Conservation (phyloP, 2,113 vertebrate genomes). For the Furnarius figulus region DNA sequence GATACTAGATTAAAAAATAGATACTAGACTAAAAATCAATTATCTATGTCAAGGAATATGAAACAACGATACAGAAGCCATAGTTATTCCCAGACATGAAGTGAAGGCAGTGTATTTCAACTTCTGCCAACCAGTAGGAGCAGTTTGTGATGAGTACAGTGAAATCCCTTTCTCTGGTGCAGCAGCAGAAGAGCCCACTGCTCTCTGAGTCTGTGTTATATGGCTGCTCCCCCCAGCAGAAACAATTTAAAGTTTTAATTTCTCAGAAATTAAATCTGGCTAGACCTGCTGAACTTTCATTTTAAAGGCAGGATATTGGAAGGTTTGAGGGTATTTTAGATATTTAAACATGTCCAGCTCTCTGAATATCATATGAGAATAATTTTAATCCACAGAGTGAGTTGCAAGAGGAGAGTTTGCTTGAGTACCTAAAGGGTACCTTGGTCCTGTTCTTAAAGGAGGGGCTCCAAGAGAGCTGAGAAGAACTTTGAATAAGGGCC, state of each 20-base stretch:
- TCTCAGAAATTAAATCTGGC: neutral
- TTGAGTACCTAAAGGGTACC: neutral
- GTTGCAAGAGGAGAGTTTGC: neutral
- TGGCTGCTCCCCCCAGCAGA: neutral
- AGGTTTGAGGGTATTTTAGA: neutral
- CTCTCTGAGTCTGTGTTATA: neutral
- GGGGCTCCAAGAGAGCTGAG: neutral
- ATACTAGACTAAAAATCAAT: neutral
- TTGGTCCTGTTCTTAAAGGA: neutral
- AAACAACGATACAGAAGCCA: neutral
- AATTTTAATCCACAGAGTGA: neutral
- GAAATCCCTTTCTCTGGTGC: neutral
- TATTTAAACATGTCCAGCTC: neutral
- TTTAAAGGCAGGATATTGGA: neutral
- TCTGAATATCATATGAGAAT: neutral
- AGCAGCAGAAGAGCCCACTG: neutral
- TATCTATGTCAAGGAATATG: neutral
- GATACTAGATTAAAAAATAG: neutral
- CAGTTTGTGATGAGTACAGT: neutral
- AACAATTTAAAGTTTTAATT: neutral
- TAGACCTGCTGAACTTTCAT: neutral
- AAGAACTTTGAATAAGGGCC: neutral
- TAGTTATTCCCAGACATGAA: neutral
- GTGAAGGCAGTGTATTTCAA: neutral
- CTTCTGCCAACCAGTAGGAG: neutral